These are phyloP conservation scores for Tachyglossus aculeatus DNA, from an alignment of 2,797 vertebrate species.

Conservation along the genomic window DNA sequence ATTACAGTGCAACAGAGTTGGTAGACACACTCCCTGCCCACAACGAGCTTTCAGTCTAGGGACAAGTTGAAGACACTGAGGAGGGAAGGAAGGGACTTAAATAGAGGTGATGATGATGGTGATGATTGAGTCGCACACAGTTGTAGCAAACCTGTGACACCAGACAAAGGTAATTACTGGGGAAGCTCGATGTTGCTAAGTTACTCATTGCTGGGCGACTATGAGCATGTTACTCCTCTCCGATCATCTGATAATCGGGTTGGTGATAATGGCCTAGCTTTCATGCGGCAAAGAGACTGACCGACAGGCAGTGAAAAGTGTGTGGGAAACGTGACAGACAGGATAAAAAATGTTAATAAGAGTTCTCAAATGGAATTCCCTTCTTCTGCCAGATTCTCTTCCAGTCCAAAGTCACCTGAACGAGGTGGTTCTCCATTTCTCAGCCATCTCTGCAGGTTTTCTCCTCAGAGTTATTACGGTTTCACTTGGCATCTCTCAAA, in stretches of 20 bases:
- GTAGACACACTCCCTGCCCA: not conserved
- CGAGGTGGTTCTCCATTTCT: accelerated
- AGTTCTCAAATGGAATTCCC: not conserved
- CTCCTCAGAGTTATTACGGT: not conserved
- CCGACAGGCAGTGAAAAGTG: no score
- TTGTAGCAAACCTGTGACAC: no score
- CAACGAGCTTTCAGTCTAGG: not conserved
- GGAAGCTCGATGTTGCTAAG: no score
- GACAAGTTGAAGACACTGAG: not conserved
- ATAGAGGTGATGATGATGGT: not conserved
- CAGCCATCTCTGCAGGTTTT: not conserved
- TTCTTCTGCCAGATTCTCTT: not conserved
- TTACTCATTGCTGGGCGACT: no score
- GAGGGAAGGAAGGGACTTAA: not conserved
- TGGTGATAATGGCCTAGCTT: no score
- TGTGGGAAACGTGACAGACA: no score
- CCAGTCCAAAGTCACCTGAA: not conserved
- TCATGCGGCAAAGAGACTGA: no score
- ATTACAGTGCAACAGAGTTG: no score
- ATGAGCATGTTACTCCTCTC: no score
- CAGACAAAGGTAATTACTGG: no score
- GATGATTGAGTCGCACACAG: no score
- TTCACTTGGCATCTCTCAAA: accelerated
- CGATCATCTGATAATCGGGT: no score
- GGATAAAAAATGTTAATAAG: accelerated